A percentile compares a stretch with the other conserved stretches of the same genome.
Evolutionary conservation across 2,888 invertebrate genomes (phyloP).

Genomic region (Hirtodrosophila alboralis): DNA sequence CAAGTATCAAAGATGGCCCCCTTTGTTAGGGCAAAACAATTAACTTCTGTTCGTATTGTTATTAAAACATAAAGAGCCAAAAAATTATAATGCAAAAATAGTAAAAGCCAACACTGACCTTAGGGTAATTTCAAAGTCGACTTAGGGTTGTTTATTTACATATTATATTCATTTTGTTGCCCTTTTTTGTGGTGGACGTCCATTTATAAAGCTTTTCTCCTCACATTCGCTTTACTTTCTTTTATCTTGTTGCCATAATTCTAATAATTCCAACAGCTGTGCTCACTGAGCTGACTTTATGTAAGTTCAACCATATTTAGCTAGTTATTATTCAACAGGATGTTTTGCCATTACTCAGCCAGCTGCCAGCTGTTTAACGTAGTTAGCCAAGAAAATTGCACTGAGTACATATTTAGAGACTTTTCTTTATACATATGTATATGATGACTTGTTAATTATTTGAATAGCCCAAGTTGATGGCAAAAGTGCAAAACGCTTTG

Average conservation of each 20-base stretch:
- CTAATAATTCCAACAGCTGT: constrained; percentile 34
- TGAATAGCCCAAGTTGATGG: neutral
- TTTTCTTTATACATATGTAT: too few species aligned
- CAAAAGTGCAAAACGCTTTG: constrained; percentile 29
- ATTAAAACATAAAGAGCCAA: neutral
- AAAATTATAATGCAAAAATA: neutral
- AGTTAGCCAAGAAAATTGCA: constrained; percentile 1
- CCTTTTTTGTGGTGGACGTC: constrained; percentile 20
- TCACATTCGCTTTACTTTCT: neutral
- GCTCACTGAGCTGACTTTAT: constrained; percentile 20
- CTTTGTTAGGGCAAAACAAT: neutral
- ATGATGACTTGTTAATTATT: constrained; percentile 39
- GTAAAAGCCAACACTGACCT: neutral
- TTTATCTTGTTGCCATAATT: constrained; percentile 13
- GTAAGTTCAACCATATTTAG: constrained; percentile 40
- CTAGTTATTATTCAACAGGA: constrained; percentile 50
- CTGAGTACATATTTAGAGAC: too few species aligned
- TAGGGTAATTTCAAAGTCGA: constrained; percentile 21
- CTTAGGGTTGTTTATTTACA: constrained; percentile 10
- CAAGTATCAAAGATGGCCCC: too few species aligned
- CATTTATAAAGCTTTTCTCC: constrained; percentile 41
- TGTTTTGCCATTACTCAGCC: constrained; percentile 36
- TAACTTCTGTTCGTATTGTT: constrained; percentile 4
- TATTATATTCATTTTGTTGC: constrained; percentile 21
- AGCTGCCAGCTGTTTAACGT: constrained; percentile 2